A percentile compares a stretch with the other conserved stretches of the same genome.
These are phyloP conservation scores for Polydrusus tereticollis DNA, from an alignment of 2,888 invertebrate genomes.

Conservation along the genomic window DNA sequence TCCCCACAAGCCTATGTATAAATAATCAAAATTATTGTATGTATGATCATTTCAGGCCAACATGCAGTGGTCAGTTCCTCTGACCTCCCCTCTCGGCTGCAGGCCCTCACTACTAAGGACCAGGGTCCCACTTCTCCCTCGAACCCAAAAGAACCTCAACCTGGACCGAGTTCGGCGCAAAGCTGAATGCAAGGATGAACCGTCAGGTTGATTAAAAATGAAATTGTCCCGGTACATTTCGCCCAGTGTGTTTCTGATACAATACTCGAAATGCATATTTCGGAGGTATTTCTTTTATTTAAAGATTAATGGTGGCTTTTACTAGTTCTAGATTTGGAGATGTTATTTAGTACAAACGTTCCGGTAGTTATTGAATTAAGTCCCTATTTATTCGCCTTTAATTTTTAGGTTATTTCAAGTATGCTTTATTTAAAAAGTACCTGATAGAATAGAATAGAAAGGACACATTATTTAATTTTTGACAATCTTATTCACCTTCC, in stretches of 20 bases:
- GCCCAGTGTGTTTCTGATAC: background rate
- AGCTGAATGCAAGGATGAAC: constrained; percentile 33
- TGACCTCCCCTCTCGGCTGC: constrained; percentile 81
- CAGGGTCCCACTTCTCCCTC: constrained; percentile 43
- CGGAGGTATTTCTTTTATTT: background rate
- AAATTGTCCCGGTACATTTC: background rate
- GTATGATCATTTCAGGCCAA: constrained; percentile 72
- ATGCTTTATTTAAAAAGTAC: background rate
- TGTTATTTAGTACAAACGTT: too few relatives aligned
- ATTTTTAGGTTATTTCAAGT: background rate
- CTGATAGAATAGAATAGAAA: constrained; percentile 2
- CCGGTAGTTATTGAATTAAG: background rate
- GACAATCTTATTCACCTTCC: background rate
- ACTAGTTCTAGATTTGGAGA: too few relatives aligned
- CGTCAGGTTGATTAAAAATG: background rate
- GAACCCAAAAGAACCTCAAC: constrained; percentile 55
- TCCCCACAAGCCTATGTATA: too few relatives aligned
- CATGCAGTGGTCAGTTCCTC: constrained; percentile 81
- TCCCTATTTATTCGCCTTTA: background rate
- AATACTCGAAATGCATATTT: constrained; percentile 19
- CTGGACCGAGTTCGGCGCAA: constrained; percentile 56
- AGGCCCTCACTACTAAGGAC: constrained; percentile 78
- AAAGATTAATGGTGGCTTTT: background rate
- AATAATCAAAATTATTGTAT: too few relatives aligned
- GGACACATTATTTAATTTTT: background rate